These are phyloP conservation scores for Cryptoblepharus egeriae DNA, from an alignment of 2,797 vertebrate species.

Conservation along the genomic window DNA sequence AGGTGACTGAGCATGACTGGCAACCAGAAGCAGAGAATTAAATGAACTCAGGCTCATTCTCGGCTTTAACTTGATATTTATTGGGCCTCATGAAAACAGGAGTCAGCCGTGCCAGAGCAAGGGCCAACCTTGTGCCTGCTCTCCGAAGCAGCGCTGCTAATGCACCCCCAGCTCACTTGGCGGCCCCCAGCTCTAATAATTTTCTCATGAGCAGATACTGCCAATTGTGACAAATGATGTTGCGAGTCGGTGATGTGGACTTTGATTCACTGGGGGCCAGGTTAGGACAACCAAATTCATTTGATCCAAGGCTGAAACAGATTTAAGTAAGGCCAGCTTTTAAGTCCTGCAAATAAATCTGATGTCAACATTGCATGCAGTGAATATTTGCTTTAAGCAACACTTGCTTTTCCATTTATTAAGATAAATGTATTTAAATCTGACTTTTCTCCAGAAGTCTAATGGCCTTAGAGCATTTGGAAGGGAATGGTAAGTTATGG, in stretches of 20 bases:
- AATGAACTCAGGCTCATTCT: constrained; percentile 60
- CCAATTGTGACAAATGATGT: background rate
- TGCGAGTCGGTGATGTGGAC: constrained; percentile 10
- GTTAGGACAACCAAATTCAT: constrained; percentile 6
- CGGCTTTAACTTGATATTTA: constrained; percentile 69
- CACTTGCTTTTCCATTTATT: constrained; percentile 42
- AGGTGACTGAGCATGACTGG: constrained; percentile 57
- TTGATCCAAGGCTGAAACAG: constrained; percentile 26
- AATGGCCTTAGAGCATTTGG: background rate
- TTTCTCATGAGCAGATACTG: constrained; percentile 11
- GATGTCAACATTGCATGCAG: constrained; percentile 6
- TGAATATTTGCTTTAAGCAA: constrained; percentile 31
- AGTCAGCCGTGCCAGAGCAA: constrained; percentile 48
- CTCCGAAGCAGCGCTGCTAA: constrained; percentile 30
- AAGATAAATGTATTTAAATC: constrained; percentile 37
- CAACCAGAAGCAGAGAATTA: constrained; percentile 50
- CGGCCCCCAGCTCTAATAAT: constrained; percentile 22
- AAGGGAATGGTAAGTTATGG: constrained; percentile 37
- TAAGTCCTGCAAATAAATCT: constrained; percentile 47
- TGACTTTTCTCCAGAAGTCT: constrained; percentile 14
- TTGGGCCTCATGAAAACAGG: constrained; percentile 46
- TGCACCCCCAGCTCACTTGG: constrained; percentile 32
- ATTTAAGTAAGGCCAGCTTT: constrained; percentile 49
- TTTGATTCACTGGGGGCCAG: fast-evolving
- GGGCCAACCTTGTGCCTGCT: constrained; percentile 35